Percentiles rank a stretch among this genome's conserved stretches.
Evolutionary conservation across 2,888 invertebrate genomes (phyloP).

Genomic region (Synanthedon andrenaeformis): DNA sequence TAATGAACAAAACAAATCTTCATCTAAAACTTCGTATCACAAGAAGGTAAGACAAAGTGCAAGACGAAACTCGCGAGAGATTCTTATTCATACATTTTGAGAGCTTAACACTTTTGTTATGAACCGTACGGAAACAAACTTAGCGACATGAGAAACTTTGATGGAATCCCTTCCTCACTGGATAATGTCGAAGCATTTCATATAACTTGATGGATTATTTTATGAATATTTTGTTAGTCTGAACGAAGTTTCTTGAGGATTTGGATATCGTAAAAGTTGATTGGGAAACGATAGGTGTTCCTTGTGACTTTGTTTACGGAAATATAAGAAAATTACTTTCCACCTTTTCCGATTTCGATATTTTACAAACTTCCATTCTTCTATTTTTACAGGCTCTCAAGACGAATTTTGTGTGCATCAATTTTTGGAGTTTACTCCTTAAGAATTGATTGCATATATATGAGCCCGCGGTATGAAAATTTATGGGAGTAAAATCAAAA

Average conservation of each 20-base stretch:
- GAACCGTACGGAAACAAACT: background rate
- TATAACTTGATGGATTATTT: background rate
- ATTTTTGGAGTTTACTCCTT: no score
- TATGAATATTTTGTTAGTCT: background rate
- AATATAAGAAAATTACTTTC: no score
- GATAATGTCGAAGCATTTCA: background rate
- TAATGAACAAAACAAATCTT: background rate
- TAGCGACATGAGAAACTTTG: background rate
- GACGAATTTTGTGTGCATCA: no score
- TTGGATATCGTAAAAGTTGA: background rate
- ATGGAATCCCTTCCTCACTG: background rate
- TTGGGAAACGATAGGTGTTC: background rate
- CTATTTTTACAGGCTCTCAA: no score
- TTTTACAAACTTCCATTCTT: no score
- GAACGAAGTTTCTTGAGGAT: background rate
- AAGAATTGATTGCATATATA: no score
- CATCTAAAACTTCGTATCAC: background rate
- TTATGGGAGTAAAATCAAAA: no score
- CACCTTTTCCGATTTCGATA: no score
- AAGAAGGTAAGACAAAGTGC: background rate
- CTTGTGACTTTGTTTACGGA: no score
- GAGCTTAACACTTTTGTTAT: background rate
- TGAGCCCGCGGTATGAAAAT: no score
- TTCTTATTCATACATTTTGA: background rate
- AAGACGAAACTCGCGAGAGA: background rate